Base-by-base conservation (phyloP, 2,888 invertebrate species). In the Autographa pulchrina region DNA sequence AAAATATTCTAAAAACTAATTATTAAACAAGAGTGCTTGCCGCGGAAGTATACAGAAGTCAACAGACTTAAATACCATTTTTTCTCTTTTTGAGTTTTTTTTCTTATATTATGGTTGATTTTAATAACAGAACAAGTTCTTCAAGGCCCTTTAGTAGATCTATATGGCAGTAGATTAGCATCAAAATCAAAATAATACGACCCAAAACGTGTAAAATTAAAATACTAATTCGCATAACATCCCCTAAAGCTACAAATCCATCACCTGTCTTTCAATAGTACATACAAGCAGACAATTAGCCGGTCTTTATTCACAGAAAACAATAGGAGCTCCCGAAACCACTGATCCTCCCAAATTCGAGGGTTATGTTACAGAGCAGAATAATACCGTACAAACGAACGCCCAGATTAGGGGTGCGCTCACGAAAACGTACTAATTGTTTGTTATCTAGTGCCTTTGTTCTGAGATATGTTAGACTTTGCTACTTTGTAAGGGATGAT, bases 371-470 rank as follows among this genome's bases (percentile, higher is more conserved):
- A 85, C 87, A 83, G 78, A 74, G 82, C 75, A 86, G 82, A 85
- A 84, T 82, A 84, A 84, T 80, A 31, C 83, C 72, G 63, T 72
- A 78, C 72, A 82, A 77, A 75, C 78, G 76, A 77, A 84, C 83
- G 80, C 84, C 69, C 83, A 89, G 89, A 91, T 91, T 91, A 90
- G 86, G 86, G 84, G 74, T 83, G 79, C 72, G 77, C 81, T 83
- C 87, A 86, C 85, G 89, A 87, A 87, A 87, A 86, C 85, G 84
- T 82, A 86, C 89, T 92, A 92, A 92, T 92, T 92, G 91, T 92
- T 88, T 88, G 89, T 87, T 89, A 89, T 89, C 89, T 89, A 79
- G 80, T 81, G 83, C 85, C 81, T 89, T 91, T 92, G 91, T 92
- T 90, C 82, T 72, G 58, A 56, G 60, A 72, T 68, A 56, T 73